Evolutionary conservation across 2,113 vertebrate genomes (phyloP), one percentile per base, ranked within the genome.

Genomic region (Saccopteryx bilineata): DNA sequence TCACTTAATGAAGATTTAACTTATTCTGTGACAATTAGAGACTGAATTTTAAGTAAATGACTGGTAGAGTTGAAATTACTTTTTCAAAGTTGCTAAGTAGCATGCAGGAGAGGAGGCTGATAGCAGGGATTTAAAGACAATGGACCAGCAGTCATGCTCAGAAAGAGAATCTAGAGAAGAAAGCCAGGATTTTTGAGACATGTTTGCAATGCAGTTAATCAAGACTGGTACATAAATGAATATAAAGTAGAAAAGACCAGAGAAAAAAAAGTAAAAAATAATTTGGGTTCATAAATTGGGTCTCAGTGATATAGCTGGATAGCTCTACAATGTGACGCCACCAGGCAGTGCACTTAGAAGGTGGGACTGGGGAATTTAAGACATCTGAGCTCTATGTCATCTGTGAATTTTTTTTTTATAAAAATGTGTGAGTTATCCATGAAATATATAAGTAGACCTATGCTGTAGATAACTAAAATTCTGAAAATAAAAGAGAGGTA

Each of bases 401-500:
- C 65, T 65, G 33, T 48, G 10, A 1, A 24, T 39, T 84, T 21
- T 28, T 81, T 39, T 84, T 21, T 28, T 81, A 4, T 28, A 28
- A 63, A 48, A 85, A 71, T 54, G 7, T 75, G 54, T 87, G 15
- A 86, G 46, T 69, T 56, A n/a, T 28, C 72, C 81, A 9, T 78
- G 21, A 87, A 89, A 75, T 13, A 86, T 31, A 6, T 2, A 75
- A 78, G 6, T 63, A 11, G 48, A 91, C 80, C 33, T 74, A 65
- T 46, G 13, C 58, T 71, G 3, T n/a, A 68, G 33, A 10, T 24
- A 94, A 87, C 19, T 93, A 19, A 81, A 82, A 52, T 48, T 69
- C 60, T 83, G 23, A 7, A 93, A 94, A 91, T 82, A 82, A 93
- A 89, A 60, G 21, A 65, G 46, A 93, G 3, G 7, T 10, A 46